Conservation (phyloP, 2,797 vertebrate species). For the Pipistrellus pipistrellus region DNA sequence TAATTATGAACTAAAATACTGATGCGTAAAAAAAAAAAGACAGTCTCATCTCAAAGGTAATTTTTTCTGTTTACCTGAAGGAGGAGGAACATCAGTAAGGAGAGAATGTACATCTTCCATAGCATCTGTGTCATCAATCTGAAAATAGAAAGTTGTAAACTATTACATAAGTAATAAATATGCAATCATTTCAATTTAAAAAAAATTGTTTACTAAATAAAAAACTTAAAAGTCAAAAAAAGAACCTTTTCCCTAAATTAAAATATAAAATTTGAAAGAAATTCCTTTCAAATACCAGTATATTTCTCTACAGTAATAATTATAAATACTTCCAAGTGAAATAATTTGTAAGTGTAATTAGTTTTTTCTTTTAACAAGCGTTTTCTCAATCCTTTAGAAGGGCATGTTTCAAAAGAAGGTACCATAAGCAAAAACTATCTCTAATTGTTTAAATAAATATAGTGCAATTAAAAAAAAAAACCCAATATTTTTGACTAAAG, state of each 20-base stretch:
- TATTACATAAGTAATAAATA: neutral
- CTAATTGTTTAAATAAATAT: conserved; percentile 34
- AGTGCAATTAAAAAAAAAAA: neutral
- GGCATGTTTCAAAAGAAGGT: conserved; percentile 43
- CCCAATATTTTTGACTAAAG: neutral
- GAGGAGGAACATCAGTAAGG: conserved; percentile 94
- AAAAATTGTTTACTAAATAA: conserved; percentile 19
- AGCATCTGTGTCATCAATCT: conserved; percentile 99
- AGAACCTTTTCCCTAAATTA: neutral
- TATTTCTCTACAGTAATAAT: conserved; percentile 18
- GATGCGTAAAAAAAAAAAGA: neutral
- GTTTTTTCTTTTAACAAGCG: neutral
- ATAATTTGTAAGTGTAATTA: conserved; percentile 22
- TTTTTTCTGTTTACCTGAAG: conserved; percentile 90
- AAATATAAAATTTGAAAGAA: conserved; percentile 40
- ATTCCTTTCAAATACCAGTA: neutral
- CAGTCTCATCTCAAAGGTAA: neutral
- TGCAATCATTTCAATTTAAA: neutral
- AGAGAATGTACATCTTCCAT: conserved; percentile 98
- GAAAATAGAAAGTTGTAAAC: conserved; percentile 54
- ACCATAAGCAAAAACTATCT: neutral
- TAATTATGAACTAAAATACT: neutral
- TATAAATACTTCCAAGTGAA: conserved; percentile 40
- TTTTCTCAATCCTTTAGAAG: conserved; percentile 19
- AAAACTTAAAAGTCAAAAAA: conserved; percentile 34